Percentiles rank a stretch among this genome's conserved stretches.
These are phyloP conservation scores for Eriocheir sinensis DNA, from an alignment of 1,140 invertebrate species.

Conservation along the genomic window DNA sequence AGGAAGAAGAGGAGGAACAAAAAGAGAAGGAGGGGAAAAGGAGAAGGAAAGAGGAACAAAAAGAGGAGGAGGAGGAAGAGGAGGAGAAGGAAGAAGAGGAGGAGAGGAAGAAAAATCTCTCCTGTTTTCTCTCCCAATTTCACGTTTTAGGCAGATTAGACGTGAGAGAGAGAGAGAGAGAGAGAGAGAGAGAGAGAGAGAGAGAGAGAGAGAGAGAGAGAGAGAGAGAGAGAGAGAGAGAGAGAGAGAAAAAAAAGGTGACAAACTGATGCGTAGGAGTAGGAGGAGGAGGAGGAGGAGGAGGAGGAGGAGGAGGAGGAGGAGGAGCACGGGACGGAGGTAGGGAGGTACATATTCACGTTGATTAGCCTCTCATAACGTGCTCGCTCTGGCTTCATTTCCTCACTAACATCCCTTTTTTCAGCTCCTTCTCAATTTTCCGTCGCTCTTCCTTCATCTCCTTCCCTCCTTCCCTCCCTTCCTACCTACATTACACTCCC, in stretches of 20 bases:
- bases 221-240: too few relatives aligned
- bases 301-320: too few relatives aligned
- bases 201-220: too few relatives aligned
- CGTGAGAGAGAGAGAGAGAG: too few relatives aligned
- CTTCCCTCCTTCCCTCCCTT: background rate
- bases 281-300: too few relatives aligned
- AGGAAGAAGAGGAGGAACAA: background rate
- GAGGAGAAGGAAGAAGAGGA: background rate
- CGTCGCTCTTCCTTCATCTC: background rate
- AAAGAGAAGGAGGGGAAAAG: background rate
- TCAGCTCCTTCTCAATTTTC: background rate
- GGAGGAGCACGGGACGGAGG: too few relatives aligned
- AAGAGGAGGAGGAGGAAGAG: background rate
- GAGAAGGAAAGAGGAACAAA: background rate
- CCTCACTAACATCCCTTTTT: background rate
- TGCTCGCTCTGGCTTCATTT: background rate
- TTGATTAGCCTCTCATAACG: background rate
- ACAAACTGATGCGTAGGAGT: background rate
- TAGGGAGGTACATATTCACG: background rate
- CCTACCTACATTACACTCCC: too few relatives aligned
- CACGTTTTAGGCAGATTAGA: background rate
- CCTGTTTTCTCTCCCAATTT: background rate
- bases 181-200: too few relatives aligned
- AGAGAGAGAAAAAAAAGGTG: background rate
- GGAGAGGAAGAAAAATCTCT: background rate